Base-by-base conservation (phyloP, 2,888 invertebrate species). In the Stomorhina lunata region DNA sequence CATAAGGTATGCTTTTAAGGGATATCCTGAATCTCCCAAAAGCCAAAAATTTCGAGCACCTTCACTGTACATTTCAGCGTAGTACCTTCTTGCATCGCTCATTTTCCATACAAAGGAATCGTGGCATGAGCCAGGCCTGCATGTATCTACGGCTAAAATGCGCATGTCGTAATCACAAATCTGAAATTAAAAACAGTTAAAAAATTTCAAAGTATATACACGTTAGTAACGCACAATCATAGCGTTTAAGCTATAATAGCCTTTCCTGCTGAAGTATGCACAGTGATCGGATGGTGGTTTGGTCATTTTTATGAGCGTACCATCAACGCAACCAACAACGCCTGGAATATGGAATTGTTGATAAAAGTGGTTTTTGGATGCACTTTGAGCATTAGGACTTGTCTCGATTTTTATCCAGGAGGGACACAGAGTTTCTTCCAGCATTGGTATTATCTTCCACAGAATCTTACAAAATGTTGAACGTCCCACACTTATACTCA, bases 281-380 rank as follows among this genome's bases (percentile, higher is more conserved):
- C 10, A 2, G 15, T 72, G 45, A 6, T 72, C 59, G 3, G 15
- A 20, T 17, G 63, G 34, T 10, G 59, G 50, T 34, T 61, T 50
- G 22, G 37, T 37, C 17, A 72, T 15, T 32, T n/a, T 10, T 2
- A 72, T 27, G 15, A 48, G 72, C 1, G 72, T 53, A 2, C 69
- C 69, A 43, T 59, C 71, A 32, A 71, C 59, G 59, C 45, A 71
- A 15, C 59, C 71, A 45, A 71, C 22, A 22, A 59, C 34, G 4
- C 71, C 59, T 0, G 71, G 59, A 7, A 59, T 71, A n/a, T 34
- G 32, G 34, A 57, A 45, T 12, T 59, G 29, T 59, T 25, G n/a
- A 25, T 59, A 59, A 25, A 71, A 71, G 32, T 48, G 34, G 0
- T 9, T 12, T 34, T 71, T 71, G 4, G 34, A 34, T 15, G 32